phyloP scores from a whole-genome alignment of 1,140 invertebrate species.

The Copidosoma floridanum region DNA sequence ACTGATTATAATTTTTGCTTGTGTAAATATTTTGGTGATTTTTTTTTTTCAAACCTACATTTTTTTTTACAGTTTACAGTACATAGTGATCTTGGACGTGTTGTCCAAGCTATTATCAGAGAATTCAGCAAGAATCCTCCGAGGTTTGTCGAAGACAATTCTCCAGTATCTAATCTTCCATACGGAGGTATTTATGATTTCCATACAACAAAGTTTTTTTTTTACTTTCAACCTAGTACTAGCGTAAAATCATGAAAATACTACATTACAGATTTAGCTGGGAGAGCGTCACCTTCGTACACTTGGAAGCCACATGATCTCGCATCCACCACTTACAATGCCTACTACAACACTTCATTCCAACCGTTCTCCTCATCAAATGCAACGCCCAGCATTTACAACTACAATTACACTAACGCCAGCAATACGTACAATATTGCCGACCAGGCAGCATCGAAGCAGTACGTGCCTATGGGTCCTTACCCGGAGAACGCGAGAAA shows the following conservation, averaged over 20 bases:
- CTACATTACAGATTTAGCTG: constrained; percentile 43
- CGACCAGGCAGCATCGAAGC: constrained; percentile 15
- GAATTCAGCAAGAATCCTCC: constrained; percentile 71
- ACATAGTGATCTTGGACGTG: constrained; percentile 74
- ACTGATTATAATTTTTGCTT: too few species aligned
- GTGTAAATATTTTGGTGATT: constrained; percentile 30
- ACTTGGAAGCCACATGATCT: constrained; percentile 45
- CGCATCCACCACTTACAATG: constrained; percentile 45
- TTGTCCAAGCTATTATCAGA: constrained; percentile 75
- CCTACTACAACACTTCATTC: constrained; percentile 47
- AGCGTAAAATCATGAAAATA: background rate
- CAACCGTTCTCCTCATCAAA: constrained; percentile 48
- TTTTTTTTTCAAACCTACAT: too few species aligned
- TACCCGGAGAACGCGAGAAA: constrained; percentile 36
- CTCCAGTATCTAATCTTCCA: constrained; percentile 44
- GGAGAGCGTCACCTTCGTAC: constrained; percentile 48
- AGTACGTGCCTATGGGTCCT: background rate
- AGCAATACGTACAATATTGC: constrained; percentile 32
- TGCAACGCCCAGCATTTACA: constrained; percentile 44
- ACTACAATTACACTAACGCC: constrained; percentile 50
- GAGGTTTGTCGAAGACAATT: constrained; percentile 51
- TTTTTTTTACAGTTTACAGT: constrained; percentile 63
- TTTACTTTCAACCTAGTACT: too few species aligned
- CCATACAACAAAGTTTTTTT: background rate
- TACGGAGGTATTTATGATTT: constrained; percentile 47